These are phyloP conservation scores for Semnornis frantzii DNA, from an alignment of 2,113 vertebrate genomes.

Conservation along the genomic window DNA sequence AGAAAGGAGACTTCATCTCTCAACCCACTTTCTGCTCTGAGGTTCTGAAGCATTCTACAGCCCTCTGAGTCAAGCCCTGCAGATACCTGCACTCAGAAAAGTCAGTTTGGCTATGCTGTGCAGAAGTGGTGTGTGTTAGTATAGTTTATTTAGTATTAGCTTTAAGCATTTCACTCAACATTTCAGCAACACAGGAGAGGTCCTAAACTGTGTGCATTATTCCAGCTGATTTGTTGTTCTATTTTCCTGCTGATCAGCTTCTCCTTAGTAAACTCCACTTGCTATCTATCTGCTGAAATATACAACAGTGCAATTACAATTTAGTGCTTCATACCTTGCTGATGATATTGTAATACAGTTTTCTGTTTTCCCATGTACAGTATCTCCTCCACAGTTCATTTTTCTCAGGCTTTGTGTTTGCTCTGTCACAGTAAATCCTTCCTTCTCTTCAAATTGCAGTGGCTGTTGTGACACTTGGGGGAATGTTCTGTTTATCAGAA, in stretches of 20 bases:
- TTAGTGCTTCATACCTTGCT: not conserved
- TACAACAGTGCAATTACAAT: not conserved
- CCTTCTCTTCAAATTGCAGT: not conserved
- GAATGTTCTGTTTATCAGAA: not conserved
- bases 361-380: not conserved
- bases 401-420: not conserved
- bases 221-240: not conserved
- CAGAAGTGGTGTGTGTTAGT: not conserved
- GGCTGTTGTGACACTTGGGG: not conserved
- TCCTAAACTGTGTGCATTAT: accelerated
- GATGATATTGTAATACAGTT: not conserved
- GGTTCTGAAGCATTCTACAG: not conserved
- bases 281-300: not conserved
- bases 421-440: not conserved
- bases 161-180: not conserved
- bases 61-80: not conserved
- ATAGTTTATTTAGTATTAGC: not conserved
- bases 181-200: not conserved
- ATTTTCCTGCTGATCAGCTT: not conserved
- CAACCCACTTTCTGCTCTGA: accelerated
- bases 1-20: not conserved
- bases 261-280: not conserved
- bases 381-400: not conserved
- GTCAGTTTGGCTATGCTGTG: accelerated
- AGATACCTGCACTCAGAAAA: not conserved